Conservation (phyloP, 2,888 invertebrate species). For the Amaurobius ferox region DNA sequence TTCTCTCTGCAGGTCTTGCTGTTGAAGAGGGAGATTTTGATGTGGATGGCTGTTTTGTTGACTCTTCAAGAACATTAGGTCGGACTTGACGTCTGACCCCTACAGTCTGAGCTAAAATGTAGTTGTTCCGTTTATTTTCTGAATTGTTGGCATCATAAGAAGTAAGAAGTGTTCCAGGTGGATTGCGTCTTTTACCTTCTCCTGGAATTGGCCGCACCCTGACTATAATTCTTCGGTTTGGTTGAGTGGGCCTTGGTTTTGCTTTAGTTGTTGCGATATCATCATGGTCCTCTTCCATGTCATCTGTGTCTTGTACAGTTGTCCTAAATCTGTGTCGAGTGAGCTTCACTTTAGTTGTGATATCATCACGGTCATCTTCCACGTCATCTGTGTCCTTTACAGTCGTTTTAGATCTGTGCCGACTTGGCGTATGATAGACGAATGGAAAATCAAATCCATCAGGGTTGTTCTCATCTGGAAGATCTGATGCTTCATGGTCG, state of each 20-base stretch:
- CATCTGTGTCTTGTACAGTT: background rate
- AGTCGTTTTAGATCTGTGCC: slow-evolving; percentile 25
- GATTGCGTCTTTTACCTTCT: slow-evolving; percentile 37
- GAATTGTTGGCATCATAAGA: background rate
- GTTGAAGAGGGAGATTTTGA: background rate
- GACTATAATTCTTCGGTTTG: slow-evolving; percentile 49
- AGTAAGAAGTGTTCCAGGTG: slow-evolving; percentile 32
- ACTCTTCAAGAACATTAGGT: slow-evolving; percentile 48
- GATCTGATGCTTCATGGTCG: slow-evolving; percentile 14
- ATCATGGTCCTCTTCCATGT: slow-evolving; percentile 24
- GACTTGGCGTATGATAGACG: slow-evolving; percentile 69
- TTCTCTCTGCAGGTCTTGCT: slow-evolving; percentile 17
- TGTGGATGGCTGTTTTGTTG: slow-evolving; percentile 19
- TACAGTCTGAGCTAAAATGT: slow-evolving; percentile 55
- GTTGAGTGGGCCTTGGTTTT: slow-evolving; percentile 24
- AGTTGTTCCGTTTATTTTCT: slow-evolving; percentile 22
- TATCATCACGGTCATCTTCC: slow-evolving; percentile 5
- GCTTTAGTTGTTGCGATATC: background rate
- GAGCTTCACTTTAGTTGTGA: no score
- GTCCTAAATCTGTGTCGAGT: no score
- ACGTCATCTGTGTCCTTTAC: background rate
- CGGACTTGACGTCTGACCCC: slow-evolving; percentile 41
- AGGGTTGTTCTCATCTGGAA: background rate
- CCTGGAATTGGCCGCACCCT: slow-evolving; percentile 54
- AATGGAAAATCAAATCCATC: slow-evolving; percentile 64